phyloP scores from a whole-genome alignment of 2,888 invertebrate genomes.

The Plemyria rubiginata region DNA sequence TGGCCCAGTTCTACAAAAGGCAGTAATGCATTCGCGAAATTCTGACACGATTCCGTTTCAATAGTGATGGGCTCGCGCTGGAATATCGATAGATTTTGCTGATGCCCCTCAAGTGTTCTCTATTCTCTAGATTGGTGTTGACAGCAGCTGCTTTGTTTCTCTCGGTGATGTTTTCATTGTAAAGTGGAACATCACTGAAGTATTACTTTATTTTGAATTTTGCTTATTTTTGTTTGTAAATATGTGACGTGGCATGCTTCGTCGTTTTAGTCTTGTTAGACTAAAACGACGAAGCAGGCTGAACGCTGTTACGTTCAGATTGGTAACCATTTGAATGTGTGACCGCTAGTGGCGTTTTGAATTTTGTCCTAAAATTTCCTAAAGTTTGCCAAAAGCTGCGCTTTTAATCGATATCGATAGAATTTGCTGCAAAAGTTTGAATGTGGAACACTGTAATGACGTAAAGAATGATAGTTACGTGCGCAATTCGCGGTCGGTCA shows the following conservation, averaged over 20 bases:
- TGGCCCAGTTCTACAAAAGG: slow-evolving; percentile 59
- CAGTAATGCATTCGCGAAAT: slow-evolving; percentile 61
- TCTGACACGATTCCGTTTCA: slow-evolving; percentile 49
- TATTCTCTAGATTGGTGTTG: slow-evolving; percentile 43
- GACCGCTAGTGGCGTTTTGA: not conserved
- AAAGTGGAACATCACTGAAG: slow-evolving; percentile 13
- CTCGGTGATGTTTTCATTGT: slow-evolving; percentile 23
- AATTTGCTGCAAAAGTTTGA: slow-evolving; percentile 7
- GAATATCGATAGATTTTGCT: slow-evolving; percentile 49
- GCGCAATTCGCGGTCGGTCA: slow-evolving; percentile 42
- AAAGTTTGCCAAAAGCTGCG: not conserved
- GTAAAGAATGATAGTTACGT: slow-evolving; percentile 38
- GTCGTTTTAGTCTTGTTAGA: not conserved
- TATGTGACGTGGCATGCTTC: not conserved
- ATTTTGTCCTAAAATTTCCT: not conserved
- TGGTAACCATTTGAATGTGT: not conserved
- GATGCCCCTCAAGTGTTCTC: slow-evolving; percentile 41
- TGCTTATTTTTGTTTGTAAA: not conserved
- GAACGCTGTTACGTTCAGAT: no score
- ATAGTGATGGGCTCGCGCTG: slow-evolving; percentile 48
- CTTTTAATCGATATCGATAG: slow-evolving; percentile 35
- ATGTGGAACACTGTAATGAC: slow-evolving; percentile 34
- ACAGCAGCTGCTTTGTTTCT: slow-evolving; percentile 40
- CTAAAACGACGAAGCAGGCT: no score
- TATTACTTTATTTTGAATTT: not conserved